Conservation (phyloP, 1,140 invertebrate species). For the Neotoxoptera formosana region DNA sequence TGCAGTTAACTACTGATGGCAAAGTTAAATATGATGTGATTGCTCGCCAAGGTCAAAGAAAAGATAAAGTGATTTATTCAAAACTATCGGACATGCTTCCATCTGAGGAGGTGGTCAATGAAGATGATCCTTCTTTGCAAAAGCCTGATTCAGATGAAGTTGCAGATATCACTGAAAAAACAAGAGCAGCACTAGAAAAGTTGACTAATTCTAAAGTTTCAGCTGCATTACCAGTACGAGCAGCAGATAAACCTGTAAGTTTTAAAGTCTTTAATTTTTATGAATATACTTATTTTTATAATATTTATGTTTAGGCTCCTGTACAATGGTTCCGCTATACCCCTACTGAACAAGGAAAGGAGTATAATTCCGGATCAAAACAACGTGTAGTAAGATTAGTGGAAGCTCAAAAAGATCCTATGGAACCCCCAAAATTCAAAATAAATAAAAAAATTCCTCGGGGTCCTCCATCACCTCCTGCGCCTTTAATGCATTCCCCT, state of each 20-base stretch:
- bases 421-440: slow-evolving; percentile 98
- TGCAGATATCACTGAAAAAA: slow-evolving; percentile 86
- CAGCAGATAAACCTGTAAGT: slow-evolving; percentile 80
- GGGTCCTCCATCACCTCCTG: slow-evolving; percentile 97
- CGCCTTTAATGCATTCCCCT: slow-evolving; percentile 96
- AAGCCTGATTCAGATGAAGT: slow-evolving; percentile 87
- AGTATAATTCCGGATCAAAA: slow-evolving; percentile 96
- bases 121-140: slow-evolving; percentile 88
- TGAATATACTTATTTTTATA: not conserved
- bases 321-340: slow-evolving; percentile 98
- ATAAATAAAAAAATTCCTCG: slow-evolving; percentile 96
- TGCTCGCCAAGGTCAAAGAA: slow-evolving; percentile 91
- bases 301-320: slow-evolving; percentile 69
- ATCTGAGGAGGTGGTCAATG: slow-evolving; percentile 90
- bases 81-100: slow-evolving; percentile 93
- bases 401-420: slow-evolving; percentile 94
- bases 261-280: not conserved
- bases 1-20: slow-evolving; percentile 91
- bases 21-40: slow-evolving; percentile 98
- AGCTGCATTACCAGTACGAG: slow-evolving; percentile 91
- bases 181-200: slow-evolving; percentile 82
- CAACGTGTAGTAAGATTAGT: slow-evolving; percentile 97
- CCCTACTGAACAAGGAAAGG: slow-evolving; percentile 93
- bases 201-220: slow-evolving; percentile 89
- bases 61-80: slow-evolving; percentile 97